Evolutionary conservation across 1,140 invertebrate genomes (phyloP).

Genomic region (Coelopa frigida): DNA sequence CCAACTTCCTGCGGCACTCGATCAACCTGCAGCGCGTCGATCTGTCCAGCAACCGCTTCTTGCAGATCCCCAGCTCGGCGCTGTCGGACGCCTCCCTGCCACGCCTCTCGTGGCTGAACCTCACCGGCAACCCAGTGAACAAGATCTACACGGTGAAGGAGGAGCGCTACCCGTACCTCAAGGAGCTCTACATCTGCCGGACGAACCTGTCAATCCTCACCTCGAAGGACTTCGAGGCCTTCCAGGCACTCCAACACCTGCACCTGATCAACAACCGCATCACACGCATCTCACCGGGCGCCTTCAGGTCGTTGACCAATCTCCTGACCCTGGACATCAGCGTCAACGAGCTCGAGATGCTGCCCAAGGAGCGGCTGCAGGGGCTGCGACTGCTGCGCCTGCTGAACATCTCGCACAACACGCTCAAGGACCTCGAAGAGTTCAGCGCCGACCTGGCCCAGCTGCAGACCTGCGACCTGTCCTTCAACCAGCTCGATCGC

Average conservation of each 20-base stretch:
- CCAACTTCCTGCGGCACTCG: slow-evolving; percentile 71
- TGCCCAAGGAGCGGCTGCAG: slow-evolving; percentile 77
- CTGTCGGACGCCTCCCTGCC: slow-evolving; percentile 68
- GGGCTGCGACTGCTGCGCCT: slow-evolving; percentile 64
- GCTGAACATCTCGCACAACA: slow-evolving; percentile 78
- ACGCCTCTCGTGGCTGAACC: slow-evolving; percentile 64
- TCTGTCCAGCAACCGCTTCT: slow-evolving; percentile 72
- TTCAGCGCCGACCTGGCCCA: slow-evolving; percentile 71
- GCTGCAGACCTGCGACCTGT: slow-evolving; percentile 72
- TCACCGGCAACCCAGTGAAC: slow-evolving; percentile 73
- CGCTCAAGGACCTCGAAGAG: slow-evolving; percentile 71
- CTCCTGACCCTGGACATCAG: slow-evolving; percentile 76
- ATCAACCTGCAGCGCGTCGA: slow-evolving; percentile 65
- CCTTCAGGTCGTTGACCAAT: slow-evolving; percentile 68
- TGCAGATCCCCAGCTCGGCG: slow-evolving; percentile 70
- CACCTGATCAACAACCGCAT: slow-evolving; percentile 70
- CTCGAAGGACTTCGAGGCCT: slow-evolving; percentile 81
- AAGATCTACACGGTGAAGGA: slow-evolving; percentile 50
- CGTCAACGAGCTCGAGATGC: slow-evolving; percentile 71
- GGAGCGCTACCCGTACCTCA: slow-evolving; percentile 53
- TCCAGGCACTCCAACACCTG: slow-evolving; percentile 67
- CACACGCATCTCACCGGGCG: slow-evolving; percentile 71
- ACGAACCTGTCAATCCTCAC: slow-evolving; percentile 81
- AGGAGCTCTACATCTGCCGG: slow-evolving; percentile 71
- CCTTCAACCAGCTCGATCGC: slow-evolving; percentile 72